Evolutionary conservation across 2,113 vertebrate species (phyloP), one percentile per base, ranked within the genome.

Genomic region (Axis porcinus): DNA sequence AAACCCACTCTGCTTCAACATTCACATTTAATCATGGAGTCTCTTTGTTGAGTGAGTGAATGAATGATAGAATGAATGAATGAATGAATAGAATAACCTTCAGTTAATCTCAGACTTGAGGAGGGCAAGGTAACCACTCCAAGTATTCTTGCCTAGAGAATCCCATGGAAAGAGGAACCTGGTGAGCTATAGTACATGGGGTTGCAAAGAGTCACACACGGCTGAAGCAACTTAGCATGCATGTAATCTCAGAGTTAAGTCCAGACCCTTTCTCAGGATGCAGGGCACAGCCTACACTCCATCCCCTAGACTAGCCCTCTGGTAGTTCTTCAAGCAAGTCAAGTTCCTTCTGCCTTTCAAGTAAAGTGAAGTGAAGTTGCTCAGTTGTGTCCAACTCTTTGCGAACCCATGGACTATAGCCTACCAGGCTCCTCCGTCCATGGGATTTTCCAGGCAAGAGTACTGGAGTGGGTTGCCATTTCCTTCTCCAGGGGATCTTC

Each of bases 131-230:
- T 43, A 43, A 76, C 23, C 36, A 14, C 70, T 43, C 36, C 23
- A 43, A 70, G 36, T 43, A 14, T 43, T 14, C 36, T 43, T 76
- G 5, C 36, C 70, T 27, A 76, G 36, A 76, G 70, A 76, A 43
- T 27, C 6, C 70, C 36, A 76, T 76, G 70, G 23, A 43, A 40
- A 76, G 36, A 43, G 36, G 70, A 43, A 43, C 23, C 70, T 27
- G 25, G 36, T 1, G 5, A 25, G 36, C 70, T 14, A 25, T 21
- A 25, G 70, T 25, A 25, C 36, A 7, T 3, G 23, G 23, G 36
- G 5, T 25, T 1, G 0, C 70, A 76, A 25, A 40, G 67, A 25
- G 11, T 25, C 19, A 0, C n/a, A 74, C 36, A 74, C 0, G 5
- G 12, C 70, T 43, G 70, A 25, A 76, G 70, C 21, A 43, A 76